A percentile compares a stretch with the other conserved stretches of the same genome.
phyloP scores from a whole-genome alignment of 2,113 vertebrate species.

The Narcine bancroftii region DNA sequence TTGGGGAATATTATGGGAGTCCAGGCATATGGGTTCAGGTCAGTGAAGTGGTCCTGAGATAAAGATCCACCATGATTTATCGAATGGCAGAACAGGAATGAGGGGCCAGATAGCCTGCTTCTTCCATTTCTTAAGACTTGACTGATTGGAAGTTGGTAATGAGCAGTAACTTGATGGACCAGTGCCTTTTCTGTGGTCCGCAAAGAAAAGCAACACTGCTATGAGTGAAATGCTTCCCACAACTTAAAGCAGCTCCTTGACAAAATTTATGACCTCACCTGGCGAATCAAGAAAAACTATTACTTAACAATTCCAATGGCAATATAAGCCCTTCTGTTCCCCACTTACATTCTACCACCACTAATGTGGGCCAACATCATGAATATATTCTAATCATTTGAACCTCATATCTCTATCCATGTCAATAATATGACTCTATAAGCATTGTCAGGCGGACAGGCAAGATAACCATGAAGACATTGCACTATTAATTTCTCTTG shows the following conservation, averaged over 20 bases:
- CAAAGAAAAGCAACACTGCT: not conserved
- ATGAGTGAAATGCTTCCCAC: not conserved
- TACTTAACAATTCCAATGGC: not conserved
- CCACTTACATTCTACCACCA: not conserved
- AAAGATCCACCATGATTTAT: no score
- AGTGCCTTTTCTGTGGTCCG: not conserved
- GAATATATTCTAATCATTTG: not conserved
- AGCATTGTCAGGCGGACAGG: not conserved
- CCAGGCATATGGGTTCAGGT: no score
- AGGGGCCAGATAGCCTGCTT: no score
- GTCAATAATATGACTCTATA: not conserved
- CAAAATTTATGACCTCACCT: not conserved
- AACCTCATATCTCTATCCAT: not conserved
- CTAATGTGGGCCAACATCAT: not conserved
- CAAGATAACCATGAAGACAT: not conserved
- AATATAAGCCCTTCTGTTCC: not conserved
- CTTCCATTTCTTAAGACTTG: not conserved
- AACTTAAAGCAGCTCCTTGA: not conserved
- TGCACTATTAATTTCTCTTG: not conserved
- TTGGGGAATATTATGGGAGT: no score
- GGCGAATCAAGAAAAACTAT: no score
- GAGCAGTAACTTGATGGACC: not conserved
- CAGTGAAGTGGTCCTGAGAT: no score
- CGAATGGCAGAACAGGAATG: no score
- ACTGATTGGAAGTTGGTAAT: not conserved